These are phyloP conservation scores for Cheilosia soror DNA, from an alignment of 2,888 invertebrate genomes.

Conservation along the genomic window DNA sequence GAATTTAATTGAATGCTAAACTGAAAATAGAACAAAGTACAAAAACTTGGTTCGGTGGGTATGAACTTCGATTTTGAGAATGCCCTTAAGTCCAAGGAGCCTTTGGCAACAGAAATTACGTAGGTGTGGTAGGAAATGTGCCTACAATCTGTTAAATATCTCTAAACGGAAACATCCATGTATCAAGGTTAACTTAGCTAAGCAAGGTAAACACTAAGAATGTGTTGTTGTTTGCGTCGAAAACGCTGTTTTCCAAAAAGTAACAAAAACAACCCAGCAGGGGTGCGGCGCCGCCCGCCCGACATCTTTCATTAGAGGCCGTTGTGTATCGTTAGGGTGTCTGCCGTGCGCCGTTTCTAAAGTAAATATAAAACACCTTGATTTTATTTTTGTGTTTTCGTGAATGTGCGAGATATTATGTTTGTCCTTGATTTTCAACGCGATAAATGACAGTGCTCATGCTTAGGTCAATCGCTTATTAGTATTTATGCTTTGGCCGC, in stretches of 20 bases:
- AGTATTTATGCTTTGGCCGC: slow-evolving; percentile 56
- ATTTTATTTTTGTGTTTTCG: slow-evolving; percentile 69
- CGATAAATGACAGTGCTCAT: slow-evolving; percentile 51
- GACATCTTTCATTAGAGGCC: slow-evolving; percentile 18
- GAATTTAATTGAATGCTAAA: slow-evolving; percentile 66
- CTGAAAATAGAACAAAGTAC: slow-evolving; percentile 62
- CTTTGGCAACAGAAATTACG: neutral
- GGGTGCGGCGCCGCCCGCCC: slow-evolving; percentile 20
- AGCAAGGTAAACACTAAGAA: slow-evolving; percentile 22
- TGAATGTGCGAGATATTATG: slow-evolving; percentile 54
- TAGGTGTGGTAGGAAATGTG: neutral
- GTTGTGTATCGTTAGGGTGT: slow-evolving; percentile 45
- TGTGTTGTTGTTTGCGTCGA: slow-evolving; percentile 47
- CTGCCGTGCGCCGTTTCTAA: slow-evolving; percentile 42
- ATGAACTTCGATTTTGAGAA: neutral
- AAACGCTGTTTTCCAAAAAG: slow-evolving; percentile 46
- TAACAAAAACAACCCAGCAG: slow-evolving; percentile 12
- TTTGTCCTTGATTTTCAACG: slow-evolving; percentile 68
- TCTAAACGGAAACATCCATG: neutral
- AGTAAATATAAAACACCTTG: slow-evolving; percentile 75
- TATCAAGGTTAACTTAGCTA: slow-evolving; percentile 36
- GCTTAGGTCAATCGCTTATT: slow-evolving; percentile 61
- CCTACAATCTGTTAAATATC: neutral
- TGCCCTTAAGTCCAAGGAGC: slow-evolving; percentile 32
- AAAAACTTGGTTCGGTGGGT: slow-evolving; percentile 11